A percentile compares a stretch with the other conserved stretches of the same genome.
Conservation (phyloP, 1,140 invertebrate genomes). For the Linepithema humile region DNA sequence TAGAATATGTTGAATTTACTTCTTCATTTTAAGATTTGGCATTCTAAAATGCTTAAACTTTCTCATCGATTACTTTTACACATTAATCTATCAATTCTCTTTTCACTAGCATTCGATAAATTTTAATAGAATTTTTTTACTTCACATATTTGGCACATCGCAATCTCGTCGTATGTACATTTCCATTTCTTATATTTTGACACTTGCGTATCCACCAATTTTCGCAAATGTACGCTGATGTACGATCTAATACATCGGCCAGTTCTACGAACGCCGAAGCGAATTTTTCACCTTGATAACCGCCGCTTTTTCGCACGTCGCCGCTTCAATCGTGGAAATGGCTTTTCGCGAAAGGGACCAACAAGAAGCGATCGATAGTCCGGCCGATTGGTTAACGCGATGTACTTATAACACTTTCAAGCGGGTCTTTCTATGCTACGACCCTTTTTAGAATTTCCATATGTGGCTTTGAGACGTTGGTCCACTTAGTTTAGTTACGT, state of each 20-base stretch:
- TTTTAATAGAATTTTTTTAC: not conserved
- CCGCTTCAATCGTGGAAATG: constrained; percentile 46
- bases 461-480: constrained; percentile 71
- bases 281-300: not conserved
- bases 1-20: not conserved
- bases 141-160: not conserved
- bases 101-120: not conserved
- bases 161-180: not conserved
- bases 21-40: not conserved
- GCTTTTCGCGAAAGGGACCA: not conserved
- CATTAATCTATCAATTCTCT: not conserved
- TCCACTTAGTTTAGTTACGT: constrained; percentile 68
- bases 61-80: too few species aligned
- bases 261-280: not conserved
- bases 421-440: constrained; percentile 67
- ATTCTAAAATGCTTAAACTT: not conserved
- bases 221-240: not conserved
- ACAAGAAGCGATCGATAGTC: constrained; percentile 5
- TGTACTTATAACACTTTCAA: constrained; percentile 72
- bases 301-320: not conserved
- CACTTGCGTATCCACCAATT: not conserved
- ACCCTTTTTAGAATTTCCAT: constrained; percentile 71
- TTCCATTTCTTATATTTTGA: not conserved
- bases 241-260: not conserved
- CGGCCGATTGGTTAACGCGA: constrained; percentile 65